Evolutionary conservation across 1,140 invertebrate species (phyloP).

Genomic region (Euwallacea fornicatus): DNA sequence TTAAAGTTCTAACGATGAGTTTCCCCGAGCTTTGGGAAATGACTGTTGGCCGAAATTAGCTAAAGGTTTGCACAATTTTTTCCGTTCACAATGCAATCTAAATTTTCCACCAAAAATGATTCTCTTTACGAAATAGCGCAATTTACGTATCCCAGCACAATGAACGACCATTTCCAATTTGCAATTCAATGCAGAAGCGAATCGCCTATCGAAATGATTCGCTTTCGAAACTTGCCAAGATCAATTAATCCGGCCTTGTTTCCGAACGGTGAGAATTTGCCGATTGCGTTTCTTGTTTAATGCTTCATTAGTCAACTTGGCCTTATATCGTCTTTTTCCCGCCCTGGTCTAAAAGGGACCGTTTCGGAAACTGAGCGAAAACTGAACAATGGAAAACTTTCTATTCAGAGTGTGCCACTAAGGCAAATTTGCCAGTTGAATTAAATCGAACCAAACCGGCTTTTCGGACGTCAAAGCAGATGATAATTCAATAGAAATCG

Average conservation of each 20-base stretch:
- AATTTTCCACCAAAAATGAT: conserved; percentile 4
- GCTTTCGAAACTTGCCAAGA: conserved; percentile 5
- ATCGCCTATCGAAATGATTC: conserved; percentile 6
- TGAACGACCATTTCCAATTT: conserved; percentile 4
- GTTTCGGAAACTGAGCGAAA: too few species aligned
- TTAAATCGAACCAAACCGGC: neutral
- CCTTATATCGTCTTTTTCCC: too few species aligned
- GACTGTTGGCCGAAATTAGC: too few species aligned
- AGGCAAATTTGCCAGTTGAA: neutral
- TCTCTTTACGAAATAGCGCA: conserved; percentile 5
- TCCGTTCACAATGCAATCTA: neutral
- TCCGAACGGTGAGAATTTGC: neutral
- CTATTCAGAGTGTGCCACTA: too few species aligned
- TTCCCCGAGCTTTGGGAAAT: too few species aligned
- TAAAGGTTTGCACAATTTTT: too few species aligned
- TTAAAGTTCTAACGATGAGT: too few species aligned
- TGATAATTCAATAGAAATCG: conserved; percentile 1
- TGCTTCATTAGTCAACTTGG: too few species aligned
- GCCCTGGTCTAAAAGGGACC: too few species aligned
- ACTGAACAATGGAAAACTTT: too few species aligned
- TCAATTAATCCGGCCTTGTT: conserved; percentile 6
- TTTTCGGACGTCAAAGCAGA: neutral
- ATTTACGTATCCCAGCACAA: neutral
- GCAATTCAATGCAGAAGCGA: conserved; percentile 6
- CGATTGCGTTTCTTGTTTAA: too few species aligned